Conservation (phyloP, 2,888 invertebrate species). For the Zele albiditarsus region DNA sequence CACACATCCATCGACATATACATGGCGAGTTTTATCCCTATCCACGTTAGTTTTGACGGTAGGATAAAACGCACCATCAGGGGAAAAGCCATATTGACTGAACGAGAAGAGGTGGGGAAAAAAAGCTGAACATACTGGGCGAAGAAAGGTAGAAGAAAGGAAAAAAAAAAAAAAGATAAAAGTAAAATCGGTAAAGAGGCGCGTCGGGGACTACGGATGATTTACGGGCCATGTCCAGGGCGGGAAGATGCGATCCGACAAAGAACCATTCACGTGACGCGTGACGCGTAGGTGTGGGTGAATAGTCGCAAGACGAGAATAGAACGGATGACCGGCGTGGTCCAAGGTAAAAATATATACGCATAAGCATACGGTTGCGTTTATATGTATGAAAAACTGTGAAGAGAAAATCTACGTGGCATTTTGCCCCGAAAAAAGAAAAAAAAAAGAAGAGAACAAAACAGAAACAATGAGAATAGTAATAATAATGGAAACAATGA, state of each 20-base stretch:
- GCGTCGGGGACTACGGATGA: constrained; percentile 37
- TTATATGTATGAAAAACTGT: not conserved
- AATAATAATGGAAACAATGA: not conserved
- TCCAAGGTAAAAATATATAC: not conserved
- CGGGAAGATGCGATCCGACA: constrained; percentile 36
- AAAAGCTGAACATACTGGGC: not conserved
- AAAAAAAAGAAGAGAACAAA: constrained; percentile 5
- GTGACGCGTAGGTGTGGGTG: constrained; percentile 43
- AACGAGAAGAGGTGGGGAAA: constrained; percentile 1
- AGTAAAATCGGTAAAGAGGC: constrained; percentile 35
- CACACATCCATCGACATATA: not conserved
- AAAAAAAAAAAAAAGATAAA: constrained; percentile 15
- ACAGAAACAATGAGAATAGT: not conserved
- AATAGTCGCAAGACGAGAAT: constrained; percentile 42
- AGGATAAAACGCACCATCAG: not conserved
- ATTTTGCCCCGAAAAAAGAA: not conserved
- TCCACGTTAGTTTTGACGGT: not conserved
- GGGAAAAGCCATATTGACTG: constrained; percentile 26
- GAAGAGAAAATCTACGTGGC: not conserved
- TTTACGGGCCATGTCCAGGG: constrained; percentile 31
- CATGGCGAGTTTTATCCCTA: not conserved
- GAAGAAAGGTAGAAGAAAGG: constrained; percentile 20
- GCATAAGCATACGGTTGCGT: not conserved
- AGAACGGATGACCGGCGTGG: constrained; percentile 30
- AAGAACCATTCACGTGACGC: constrained; percentile 42